Conservation (phyloP, 1,140 invertebrate genomes). For the Cydia strobilella region DNA sequence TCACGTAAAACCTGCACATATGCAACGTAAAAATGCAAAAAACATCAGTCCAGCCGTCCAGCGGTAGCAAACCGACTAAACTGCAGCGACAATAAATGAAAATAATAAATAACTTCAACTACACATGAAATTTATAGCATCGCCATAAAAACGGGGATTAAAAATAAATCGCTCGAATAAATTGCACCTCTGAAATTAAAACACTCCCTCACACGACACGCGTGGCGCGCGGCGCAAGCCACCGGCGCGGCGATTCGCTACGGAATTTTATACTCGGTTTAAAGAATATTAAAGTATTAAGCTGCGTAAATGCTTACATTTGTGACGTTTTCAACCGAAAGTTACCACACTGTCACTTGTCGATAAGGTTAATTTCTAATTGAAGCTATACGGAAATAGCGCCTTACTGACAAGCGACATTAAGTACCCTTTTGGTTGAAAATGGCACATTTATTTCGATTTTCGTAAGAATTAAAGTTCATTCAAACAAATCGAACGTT, state of each 20-base stretch:
- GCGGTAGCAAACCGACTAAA: conserved; percentile 30
- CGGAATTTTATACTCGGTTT: not conserved
- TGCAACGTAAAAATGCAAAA: conserved; percentile 23
- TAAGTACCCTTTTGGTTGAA: too few species aligned
- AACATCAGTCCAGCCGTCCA: conserved; percentile 27
- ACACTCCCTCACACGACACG: conserved; percentile 74
- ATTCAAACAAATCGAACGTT: too few species aligned
- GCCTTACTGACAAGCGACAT: too few species aligned
- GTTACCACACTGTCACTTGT: too few species aligned
- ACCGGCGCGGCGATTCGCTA: conserved; percentile 41
- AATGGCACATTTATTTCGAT: too few species aligned
- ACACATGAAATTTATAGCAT: conserved; percentile 76
- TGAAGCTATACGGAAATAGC: too few species aligned
- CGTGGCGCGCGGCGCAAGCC: conserved; percentile 40
- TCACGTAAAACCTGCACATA: not conserved
- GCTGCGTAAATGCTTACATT: too few species aligned
- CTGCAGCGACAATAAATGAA: conserved; percentile 42
- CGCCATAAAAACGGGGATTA: conserved; percentile 79
- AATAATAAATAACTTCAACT: conserved; percentile 68
- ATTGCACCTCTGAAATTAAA: conserved; percentile 79
- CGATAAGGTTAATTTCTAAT: too few species aligned
- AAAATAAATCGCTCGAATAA: conserved; percentile 80
- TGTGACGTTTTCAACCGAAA: too few species aligned
- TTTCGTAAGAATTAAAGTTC: too few species aligned
- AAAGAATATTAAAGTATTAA: not conserved